Evolutionary conservation across 2,888 invertebrate species (phyloP), one percentile per base, ranked within the genome.

Genomic region (Drosophila kambysellisi): DNA sequence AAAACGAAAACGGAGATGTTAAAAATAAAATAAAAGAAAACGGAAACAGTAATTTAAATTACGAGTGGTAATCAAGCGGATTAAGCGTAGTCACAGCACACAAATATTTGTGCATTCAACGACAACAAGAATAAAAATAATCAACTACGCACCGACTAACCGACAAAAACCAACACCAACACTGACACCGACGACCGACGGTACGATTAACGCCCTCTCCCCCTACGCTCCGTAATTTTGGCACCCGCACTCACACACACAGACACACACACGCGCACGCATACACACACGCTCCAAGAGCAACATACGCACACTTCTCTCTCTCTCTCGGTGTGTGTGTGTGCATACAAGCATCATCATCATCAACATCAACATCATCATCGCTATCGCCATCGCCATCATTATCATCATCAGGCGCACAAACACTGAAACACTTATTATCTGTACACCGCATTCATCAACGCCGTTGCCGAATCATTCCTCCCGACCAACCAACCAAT

Each of bases 21-120:
- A 79, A 85, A 85, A 88, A 75, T 87, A 89, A 81, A 70, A 71
- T 70, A 81, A 78, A 77, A 70, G 70, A 81, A 78, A 81, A 79
- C 79, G 69, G 83, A 81, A 89, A 81, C 71, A 75, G 72, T 85
- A 46, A 85, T 85, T 84, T 76, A 72, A 90, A 90, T 86, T 83
- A 64, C 74, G 71, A 78, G 87, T 88, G 87, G 71, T 76, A 67
- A 81, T 78, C 76, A 81, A 89, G 82, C 77, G 71, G 74, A 88
- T 82, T 70, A 70, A 64, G 77, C 82, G 63, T 60, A 57, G 78
- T 79, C 61, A 69, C 35, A 78, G 63, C 54, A 37, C 70, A 75
- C 73, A 75, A 62, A 65, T 70, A 66, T 81, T 79, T 74, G 74
- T 72, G 83, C 75, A 52, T 61, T 65, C 30, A 41, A 32, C 74